Percentiles rank a stretch among this genome's conserved stretches.
These are phyloP conservation scores for Corythaeola cristata DNA, from an alignment of 2,113 vertebrate species.

Conservation along the genomic window DNA sequence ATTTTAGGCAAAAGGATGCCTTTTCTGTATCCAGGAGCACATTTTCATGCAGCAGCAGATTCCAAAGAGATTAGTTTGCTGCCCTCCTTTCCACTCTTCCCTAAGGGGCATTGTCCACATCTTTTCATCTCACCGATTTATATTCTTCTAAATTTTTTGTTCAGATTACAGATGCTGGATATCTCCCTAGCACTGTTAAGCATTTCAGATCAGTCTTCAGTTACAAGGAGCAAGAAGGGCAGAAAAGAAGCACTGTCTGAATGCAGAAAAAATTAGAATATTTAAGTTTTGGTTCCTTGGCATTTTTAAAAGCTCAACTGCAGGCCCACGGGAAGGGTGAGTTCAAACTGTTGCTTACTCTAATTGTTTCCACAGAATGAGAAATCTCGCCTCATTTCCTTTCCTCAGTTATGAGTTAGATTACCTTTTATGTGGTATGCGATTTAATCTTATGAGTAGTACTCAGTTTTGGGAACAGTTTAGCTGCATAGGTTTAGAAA, in stretches of 20 bases:
- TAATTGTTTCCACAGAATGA: conserved; percentile 47
- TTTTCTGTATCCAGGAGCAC: neutral
- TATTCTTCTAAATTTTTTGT: neutral
- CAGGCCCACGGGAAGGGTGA: conserved; percentile 17
- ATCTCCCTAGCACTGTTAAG: neutral
- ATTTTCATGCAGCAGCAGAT: neutral
- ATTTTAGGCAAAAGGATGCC: neutral
- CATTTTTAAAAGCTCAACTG: neutral
- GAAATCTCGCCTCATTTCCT: conserved; percentile 38
- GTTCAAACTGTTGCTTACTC: neutral
- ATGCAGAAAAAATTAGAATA: neutral
- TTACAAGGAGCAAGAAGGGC: neutral
- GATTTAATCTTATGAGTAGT: neutral
- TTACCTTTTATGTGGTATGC: neutral
- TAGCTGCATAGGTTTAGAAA: neutral
- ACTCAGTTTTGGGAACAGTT: neutral
- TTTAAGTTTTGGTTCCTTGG: neutral
- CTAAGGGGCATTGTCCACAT: neutral
- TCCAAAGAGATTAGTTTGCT: neutral
- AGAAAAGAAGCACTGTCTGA: neutral
- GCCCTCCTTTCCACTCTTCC: neutral
- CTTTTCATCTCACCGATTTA: neutral
- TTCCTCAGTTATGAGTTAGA: neutral
- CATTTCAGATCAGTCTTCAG: neutral
- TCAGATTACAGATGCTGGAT: neutral